phyloP scores from a whole-genome alignment of 2,888 invertebrate species.

The Epinotia ramella region DNA sequence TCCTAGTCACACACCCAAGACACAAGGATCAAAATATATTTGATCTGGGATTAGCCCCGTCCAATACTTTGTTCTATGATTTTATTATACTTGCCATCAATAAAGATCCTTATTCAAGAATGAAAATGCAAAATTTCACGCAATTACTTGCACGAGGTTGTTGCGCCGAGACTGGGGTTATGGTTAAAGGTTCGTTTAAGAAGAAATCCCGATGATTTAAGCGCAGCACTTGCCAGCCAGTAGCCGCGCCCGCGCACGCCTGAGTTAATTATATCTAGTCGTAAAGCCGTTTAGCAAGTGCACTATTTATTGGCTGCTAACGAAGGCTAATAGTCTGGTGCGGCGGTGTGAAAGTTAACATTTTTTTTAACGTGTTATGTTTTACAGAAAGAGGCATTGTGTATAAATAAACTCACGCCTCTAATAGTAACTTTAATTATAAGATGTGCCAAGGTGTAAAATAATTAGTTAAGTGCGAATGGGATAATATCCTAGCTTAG shows the following conservation, averaged over 20 bases:
- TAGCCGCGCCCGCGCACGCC: conserved; percentile 51
- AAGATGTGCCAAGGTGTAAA: conserved; percentile 1
- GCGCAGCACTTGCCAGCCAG: conserved; percentile 29
- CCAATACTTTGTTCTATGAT: too few relatives aligned
- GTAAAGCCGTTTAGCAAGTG: conserved; percentile 69
- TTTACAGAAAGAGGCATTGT: conserved; percentile 24
- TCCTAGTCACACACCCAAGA: too few relatives aligned
- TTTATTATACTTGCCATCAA: too few relatives aligned
- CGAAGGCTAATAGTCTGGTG: conserved; percentile 73
- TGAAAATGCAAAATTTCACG: neutral
- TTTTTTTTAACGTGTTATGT: conserved; percentile 21
- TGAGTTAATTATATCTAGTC: conserved; percentile 74
- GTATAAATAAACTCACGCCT: conserved; percentile 25
- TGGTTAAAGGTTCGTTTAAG: conserved; percentile 15
- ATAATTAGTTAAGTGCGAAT: conserved; percentile 1
- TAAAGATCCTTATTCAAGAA: neutral
- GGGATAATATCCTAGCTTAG: neutral
- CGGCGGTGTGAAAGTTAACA: conserved; percentile 52
- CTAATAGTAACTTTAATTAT: conserved; percentile 21
- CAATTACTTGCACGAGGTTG: neutral
- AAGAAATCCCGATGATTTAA: conserved; percentile 32
- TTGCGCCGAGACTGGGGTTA: neutral
- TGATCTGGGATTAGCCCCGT: too few relatives aligned
- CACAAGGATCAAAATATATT: too few relatives aligned
- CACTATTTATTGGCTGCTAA: conserved; percentile 76